Evolutionary conservation across 2,888 invertebrate genomes (phyloP).

Genomic region (Hemithea aestivaria): DNA sequence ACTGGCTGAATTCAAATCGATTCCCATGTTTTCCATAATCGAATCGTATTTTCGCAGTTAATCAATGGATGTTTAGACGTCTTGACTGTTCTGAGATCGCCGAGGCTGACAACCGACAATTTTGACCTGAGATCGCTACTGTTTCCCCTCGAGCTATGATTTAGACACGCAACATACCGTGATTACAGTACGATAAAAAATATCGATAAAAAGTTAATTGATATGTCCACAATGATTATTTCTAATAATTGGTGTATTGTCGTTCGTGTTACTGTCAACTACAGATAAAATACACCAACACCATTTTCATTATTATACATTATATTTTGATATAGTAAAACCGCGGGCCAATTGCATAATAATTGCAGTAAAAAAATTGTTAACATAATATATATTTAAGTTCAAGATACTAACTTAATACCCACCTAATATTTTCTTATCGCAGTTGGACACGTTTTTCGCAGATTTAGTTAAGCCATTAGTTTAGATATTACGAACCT

Average conservation of each 20-base stretch:
- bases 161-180: conserved; percentile 47
- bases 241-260: too few relatives aligned
- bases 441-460: too few relatives aligned
- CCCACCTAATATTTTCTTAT: too few relatives aligned
- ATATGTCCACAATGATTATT: background rate
- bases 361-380: too few relatives aligned
- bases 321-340: too few relatives aligned
- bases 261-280: background rate
- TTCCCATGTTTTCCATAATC: conserved; percentile 54
- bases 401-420: too few relatives aligned
- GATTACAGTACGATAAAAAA: conserved; percentile 21
- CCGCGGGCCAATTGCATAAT: too few relatives aligned
- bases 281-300: too few relatives aligned
- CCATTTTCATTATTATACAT: too few relatives aligned
- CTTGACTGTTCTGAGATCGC: conserved; percentile 32
- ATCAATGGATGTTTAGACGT: conserved; percentile 37
- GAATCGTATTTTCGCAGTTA: conserved; percentile 26
- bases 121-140: conserved; percentile 54
- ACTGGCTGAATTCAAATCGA: conserved; percentile 34
- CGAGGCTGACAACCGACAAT: conserved; percentile 56
- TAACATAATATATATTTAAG: too few relatives aligned
- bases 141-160: conserved; percentile 47
- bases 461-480: background rate
- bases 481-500: conserved; percentile 11
- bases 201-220: conserved; percentile 3